phyloP scores from a whole-genome alignment of 2,113 vertebrate genomes.

The Amia ocellicauda region DNA sequence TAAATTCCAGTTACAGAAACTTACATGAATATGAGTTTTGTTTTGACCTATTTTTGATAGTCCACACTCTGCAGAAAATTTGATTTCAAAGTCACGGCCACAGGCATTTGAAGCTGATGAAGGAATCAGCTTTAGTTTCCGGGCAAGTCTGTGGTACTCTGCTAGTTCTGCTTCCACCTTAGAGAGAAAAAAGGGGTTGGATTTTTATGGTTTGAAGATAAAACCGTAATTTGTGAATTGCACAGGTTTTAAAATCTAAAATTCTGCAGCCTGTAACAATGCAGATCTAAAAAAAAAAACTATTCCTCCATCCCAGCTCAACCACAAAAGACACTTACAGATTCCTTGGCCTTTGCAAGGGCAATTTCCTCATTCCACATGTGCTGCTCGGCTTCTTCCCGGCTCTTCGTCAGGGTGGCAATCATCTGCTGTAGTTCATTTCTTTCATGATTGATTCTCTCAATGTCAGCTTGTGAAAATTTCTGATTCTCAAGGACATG shows the following conservation, averaged over 20 bases:
- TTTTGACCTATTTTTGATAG: slow-evolving; percentile 67
- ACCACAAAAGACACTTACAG: slow-evolving; percentile 58
- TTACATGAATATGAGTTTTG: slow-evolving; percentile 79
- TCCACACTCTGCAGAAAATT: slow-evolving; percentile 70
- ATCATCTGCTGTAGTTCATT: slow-evolving; percentile 84
- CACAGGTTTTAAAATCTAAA: too few species aligned
- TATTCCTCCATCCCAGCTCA: not conserved
- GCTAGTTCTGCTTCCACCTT: slow-evolving; percentile 78
- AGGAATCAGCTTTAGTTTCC: slow-evolving; percentile 90
- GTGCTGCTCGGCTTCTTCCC: slow-evolving; percentile 80
- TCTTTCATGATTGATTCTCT: slow-evolving; percentile 89
- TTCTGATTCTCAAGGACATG: slow-evolving; percentile 83
- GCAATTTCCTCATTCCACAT: slow-evolving; percentile 90
- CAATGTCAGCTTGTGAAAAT: slow-evolving; percentile 85
- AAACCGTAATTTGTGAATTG: too few species aligned
- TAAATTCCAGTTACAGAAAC: not conserved
- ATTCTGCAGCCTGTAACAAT: too few species aligned
- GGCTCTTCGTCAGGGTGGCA: slow-evolving; percentile 70
- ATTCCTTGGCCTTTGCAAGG: slow-evolving; percentile 82
- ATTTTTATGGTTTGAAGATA: too few species aligned
- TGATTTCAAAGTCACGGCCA: slow-evolving; percentile 86
- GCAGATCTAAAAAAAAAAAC: too few species aligned
- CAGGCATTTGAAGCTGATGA: slow-evolving; percentile 82
- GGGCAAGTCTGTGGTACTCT: slow-evolving; percentile 88
- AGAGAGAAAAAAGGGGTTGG: slow-evolving; percentile 11